These are phyloP conservation scores for Pristionchus japonicus DNA, from an alignment of 2,888 invertebrate genomes.

Conservation along the genomic window DNA sequence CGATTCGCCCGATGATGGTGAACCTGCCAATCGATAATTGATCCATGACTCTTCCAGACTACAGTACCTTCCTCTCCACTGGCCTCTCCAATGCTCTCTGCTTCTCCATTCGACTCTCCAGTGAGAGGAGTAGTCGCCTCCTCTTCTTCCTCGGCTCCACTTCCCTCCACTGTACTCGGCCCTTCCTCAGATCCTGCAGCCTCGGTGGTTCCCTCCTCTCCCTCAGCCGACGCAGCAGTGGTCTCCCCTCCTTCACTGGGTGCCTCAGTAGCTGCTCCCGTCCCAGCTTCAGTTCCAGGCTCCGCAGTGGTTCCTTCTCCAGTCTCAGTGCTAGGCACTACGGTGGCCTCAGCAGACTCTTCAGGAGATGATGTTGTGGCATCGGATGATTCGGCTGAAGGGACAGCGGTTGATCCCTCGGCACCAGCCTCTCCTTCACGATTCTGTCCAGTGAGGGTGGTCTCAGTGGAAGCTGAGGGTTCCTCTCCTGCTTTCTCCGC, in stretches of 20 bases:
- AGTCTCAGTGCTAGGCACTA: not conserved
- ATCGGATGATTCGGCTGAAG: not conserved
- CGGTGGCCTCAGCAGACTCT: not conserved
- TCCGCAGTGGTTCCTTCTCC: not conserved
- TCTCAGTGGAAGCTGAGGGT: not conserved
- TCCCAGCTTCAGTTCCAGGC: not conserved
- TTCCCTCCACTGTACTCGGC: not conserved
- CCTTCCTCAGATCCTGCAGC: not conserved
- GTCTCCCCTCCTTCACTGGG: not conserved
- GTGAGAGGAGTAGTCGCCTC: not conserved
- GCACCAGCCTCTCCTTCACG: not conserved
- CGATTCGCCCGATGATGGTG: not conserved
- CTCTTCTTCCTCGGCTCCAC: slow-evolving; percentile 2
- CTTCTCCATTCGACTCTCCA: slow-evolving; percentile 24
- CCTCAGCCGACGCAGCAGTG: not conserved
- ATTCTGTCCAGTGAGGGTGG: not conserved
- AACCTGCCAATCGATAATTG: not conserved
- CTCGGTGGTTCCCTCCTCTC: not conserved
- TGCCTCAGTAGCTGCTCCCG: not conserved
- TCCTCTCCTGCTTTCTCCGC: not conserved
- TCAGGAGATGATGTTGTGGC: not conserved
- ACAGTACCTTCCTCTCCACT: slow-evolving; percentile 28
- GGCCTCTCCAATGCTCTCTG: not conserved
- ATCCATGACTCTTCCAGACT: not conserved
- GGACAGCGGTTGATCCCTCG: not conserved